Conservation (phyloP, 2,888 invertebrate genomes). For the Hecatera dysodea region DNA sequence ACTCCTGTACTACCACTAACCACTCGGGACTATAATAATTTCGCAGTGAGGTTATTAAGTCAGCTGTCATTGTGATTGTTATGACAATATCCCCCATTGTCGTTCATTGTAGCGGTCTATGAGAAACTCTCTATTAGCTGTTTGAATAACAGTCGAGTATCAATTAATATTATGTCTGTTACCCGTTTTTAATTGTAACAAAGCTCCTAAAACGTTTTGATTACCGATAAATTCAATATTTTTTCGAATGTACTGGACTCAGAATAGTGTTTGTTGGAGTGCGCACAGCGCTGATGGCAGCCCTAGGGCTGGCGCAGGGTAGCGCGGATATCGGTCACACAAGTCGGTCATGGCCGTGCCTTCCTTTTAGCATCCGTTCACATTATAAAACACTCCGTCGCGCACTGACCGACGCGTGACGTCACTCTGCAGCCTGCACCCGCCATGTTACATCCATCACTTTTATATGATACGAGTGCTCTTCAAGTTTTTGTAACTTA, state of each 20-base stretch:
- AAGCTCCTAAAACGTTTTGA: neutral
- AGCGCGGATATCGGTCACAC: slow-evolving; percentile 79
- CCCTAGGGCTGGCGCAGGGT: slow-evolving; percentile 63
- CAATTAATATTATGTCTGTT: slow-evolving; percentile 32
- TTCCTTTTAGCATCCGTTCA: slow-evolving; percentile 72
- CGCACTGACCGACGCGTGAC: slow-evolving; percentile 58
- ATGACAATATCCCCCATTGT: slow-evolving; percentile 41
- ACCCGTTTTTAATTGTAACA: slow-evolving; percentile 9
- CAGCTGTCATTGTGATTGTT: slow-evolving; percentile 45
- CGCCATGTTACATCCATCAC: slow-evolving; percentile 40
- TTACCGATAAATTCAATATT: slow-evolving; percentile 11
- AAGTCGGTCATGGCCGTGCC: slow-evolving; percentile 83
- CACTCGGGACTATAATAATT: slow-evolving; percentile 34
- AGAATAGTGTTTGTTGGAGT: slow-evolving; percentile 37
- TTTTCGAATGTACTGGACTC: slow-evolving; percentile 7
- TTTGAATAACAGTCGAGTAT: slow-evolving; percentile 30
- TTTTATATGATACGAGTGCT: slow-evolving; percentile 39
- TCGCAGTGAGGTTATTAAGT: slow-evolving; percentile 32
- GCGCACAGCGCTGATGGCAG: slow-evolving; percentile 54
- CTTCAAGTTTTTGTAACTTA: slow-evolving; percentile 42
- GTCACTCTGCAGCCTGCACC: slow-evolving; percentile 65
- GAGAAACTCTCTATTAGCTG: slow-evolving; percentile 37
- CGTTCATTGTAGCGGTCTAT: slow-evolving; percentile 27
- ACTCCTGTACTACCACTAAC: slow-evolving; percentile 22
- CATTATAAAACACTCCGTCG: slow-evolving; percentile 69